Percentiles rank a stretch among this genome's conserved stretches.
phyloP scores from a whole-genome alignment of 2,113 vertebrate species.

The Xiphias gladius region DNA sequence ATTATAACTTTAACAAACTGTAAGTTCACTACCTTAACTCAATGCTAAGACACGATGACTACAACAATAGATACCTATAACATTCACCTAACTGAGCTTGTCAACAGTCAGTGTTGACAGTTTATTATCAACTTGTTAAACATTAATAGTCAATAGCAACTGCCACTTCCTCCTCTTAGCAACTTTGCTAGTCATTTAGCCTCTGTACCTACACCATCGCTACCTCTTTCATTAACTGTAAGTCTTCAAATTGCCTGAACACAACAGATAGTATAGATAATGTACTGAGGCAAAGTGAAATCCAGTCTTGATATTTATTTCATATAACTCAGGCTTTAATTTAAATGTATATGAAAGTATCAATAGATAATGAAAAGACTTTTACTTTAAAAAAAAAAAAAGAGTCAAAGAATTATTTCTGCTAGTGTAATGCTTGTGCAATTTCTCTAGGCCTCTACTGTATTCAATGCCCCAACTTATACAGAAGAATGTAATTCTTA shows the following conservation, averaged over 20 bases:
- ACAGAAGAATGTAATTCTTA: neutral
- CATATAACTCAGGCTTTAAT: neutral
- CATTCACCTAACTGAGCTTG: neutral
- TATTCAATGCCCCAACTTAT: no score
- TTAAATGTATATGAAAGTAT: neutral
- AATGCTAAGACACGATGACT: neutral
- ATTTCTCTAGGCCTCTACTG: neutral
- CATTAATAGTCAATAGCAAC: neutral
- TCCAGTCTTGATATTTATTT: neutral
- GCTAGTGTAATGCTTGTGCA: neutral
- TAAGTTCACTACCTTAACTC: neutral
- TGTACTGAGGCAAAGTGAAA: neutral
- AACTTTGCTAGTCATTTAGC: neutral
- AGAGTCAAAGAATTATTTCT: neutral
- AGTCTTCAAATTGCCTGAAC: neutral
- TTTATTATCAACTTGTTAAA: neutral
- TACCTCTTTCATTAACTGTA: neutral
- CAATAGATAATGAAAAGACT: neutral
- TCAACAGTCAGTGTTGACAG: neutral
- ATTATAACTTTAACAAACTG: neutral
- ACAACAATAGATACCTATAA: neutral
- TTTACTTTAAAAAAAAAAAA: neutral
- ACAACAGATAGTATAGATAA: neutral
- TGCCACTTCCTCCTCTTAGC: neutral
- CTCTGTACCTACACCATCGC: neutral